A percentile compares a stretch with the other conserved stretches of the same genome.
Evolutionary conservation across 2,113 vertebrate genomes (phyloP).

Genomic region (Aptenodytes forsteri): DNA sequence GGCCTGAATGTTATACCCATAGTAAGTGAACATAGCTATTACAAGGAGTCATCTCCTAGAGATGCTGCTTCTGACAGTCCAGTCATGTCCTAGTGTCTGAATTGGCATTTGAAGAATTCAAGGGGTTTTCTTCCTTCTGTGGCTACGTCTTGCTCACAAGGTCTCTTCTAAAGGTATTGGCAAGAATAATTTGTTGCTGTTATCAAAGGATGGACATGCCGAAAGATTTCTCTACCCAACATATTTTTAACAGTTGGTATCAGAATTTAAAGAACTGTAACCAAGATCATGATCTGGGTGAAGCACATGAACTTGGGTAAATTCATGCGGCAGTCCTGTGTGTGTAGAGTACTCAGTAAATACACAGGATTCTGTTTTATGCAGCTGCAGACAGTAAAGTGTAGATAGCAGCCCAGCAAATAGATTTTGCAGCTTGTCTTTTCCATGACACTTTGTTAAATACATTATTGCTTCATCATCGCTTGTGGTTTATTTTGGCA

Average conservation of each 20-base stretch:
- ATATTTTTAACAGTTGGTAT: background rate
- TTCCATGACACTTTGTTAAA: slow-evolving; percentile 1
- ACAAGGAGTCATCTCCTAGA: background rate
- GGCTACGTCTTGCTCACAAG: background rate
- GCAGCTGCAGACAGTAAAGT: background rate
- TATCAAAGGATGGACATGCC: background rate
- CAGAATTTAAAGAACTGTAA: background rate
- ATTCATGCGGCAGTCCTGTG: too few species aligned
- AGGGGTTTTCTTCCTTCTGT: background rate
- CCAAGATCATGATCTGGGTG: background rate
- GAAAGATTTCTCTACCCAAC: background rate
- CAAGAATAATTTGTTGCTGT: background rate
- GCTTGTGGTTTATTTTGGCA: slow-evolving; percentile 16
- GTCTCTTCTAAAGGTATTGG: background rate
- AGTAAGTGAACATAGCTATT: background rate
- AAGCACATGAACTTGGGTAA: background rate
- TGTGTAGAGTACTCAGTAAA: background rate
- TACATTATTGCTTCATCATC: slow-evolving; percentile 20
- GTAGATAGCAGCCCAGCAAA: background rate
- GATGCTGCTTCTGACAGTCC: background rate
- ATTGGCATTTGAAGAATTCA: background rate
- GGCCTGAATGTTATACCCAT: background rate
- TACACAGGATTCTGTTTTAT: background rate
- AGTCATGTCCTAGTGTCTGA: background rate
- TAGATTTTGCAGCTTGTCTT: background rate